Base-by-base conservation (phyloP, 2,797 vertebrate genomes). In the Sebastes matsubarae region DNA sequence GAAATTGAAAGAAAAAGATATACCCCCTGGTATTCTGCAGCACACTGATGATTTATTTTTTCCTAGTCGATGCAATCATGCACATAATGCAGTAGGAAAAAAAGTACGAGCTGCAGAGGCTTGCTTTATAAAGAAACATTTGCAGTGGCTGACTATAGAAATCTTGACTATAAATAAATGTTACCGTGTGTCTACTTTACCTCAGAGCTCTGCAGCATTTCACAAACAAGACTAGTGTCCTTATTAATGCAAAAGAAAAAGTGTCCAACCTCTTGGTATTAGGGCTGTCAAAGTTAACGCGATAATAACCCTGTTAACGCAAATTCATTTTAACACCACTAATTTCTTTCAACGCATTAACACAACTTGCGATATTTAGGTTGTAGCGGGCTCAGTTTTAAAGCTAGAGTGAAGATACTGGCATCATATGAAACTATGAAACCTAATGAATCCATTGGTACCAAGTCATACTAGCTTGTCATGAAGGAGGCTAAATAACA, bases 1-100 rank as follows among this genome's bases (percentile, higher is more conserved):
- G 27, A 83, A 78, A 79, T 77, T 79, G 68, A 83, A 88, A 87
- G 74, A 46, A 73, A 85, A 67, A 87, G 60, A 60, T 20, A 76
- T 38, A 72, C 63, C 30, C 34, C 22, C 54, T 61, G 70, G 59
- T 82, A 54, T 76, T 74, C 55, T 84, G 77, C 59, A 50, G 54
- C 64, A 68, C 70, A 54, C 6, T 64, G 78, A 77, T 42, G 14
- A 32, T 63, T 73, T 76, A 27, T 52, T 38, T 68, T 63, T 42
- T 54, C n/a, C 27, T 27, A 3, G 11, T 46, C 11, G 5, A 27
- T n/a, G 38, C 24, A 65, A 18, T 68, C 67, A 61, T 72, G 73
- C 42, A 61, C 60, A 67, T 54, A 82, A 72, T 79, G 59, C 65
- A 59, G 73, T 24, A 50, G 57, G 25, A 4, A 10, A 59, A 80